Evolutionary conservation across 1,140 invertebrate species (phyloP), one percentile per base, ranked within the genome.

Genomic region (Drosophila pandora): DNA sequence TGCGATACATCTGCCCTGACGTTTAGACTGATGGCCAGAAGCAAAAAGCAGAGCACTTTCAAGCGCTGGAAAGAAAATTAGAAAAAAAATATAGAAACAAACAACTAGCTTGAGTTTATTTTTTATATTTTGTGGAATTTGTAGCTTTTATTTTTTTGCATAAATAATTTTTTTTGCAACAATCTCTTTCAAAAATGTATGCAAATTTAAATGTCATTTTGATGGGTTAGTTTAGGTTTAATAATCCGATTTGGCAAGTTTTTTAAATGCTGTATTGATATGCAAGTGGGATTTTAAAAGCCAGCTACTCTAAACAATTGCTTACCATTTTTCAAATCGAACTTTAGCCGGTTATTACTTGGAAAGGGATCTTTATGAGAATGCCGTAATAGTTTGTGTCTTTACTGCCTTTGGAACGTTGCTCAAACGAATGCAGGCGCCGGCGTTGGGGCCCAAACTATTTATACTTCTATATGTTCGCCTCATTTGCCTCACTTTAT

Each of bases 391-490:
- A 32, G 60, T 78, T 41, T 41, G n/a, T 76, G 57, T 78, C 56
- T 37, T 28, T 28, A 77, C 61, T 85, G 59, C 74, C 63, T 67
- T 70, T 70, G 68, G 53, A 49, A 68, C 76, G 78, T 75, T 62
- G 50, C 79, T 76, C 57, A 43, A 60, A 48, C 79, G 83, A 87
- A 87, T 87, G 83, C 83, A 87, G 62, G 62, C 83, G 68, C 60
- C 56, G 65, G 76, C 76, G 67, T 25, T 48, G 43, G 58, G 56
- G 70, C 71, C 48, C 70, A 71, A 79, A 88, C 83, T 87, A 87
- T 87, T 87, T 87, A 87, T 87, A 87, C 83, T 82, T 87, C 79
- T 88, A 88, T 60, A 89, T 81, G 68, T 75, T 85, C 62, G 68
- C 53, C 70, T 57, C 72, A 75, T 83, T 79, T 77, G 68, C 59